phyloP scores from a whole-genome alignment of 53 echinoderm and acorn worm genomes.

The Mesocentrotus franciscanus region DNA sequence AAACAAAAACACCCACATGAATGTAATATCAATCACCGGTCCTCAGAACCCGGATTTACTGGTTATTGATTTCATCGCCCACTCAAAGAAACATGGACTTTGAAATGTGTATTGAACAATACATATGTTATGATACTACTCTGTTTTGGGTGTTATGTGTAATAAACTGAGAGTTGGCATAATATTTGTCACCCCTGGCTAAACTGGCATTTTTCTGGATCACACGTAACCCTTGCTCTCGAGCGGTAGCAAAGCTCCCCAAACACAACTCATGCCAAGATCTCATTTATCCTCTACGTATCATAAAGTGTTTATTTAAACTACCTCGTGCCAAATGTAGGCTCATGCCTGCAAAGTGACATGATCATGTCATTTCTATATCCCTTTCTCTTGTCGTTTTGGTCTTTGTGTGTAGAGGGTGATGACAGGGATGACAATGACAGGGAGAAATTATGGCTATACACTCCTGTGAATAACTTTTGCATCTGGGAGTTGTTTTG shows the following conservation, averaged over 20 bases:
- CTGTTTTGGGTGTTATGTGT: neutral
- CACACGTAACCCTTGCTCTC: neutral
- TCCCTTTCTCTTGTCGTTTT: neutral
- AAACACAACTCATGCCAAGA: conserved; percentile 23
- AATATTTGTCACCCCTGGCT: conserved; percentile 11
- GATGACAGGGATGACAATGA: conserved; percentile 11
- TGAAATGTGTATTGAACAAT: neutral
- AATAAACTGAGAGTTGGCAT: neutral
- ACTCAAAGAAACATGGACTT: neutral
- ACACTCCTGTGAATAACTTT: neutral
- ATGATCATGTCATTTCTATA: conserved; percentile 2
- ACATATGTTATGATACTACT: neutral
- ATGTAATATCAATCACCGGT: neutral
- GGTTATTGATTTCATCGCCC: neutral
- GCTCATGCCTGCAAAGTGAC: neutral
- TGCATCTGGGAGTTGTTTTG: neutral
- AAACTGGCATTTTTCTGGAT: conserved; percentile 43
- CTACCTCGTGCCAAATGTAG: conserved; percentile 5
- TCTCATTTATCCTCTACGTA: neutral
- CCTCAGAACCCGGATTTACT: neutral
- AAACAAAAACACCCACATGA: neutral
- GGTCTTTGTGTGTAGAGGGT: neutral
- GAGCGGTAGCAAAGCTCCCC: neutral
- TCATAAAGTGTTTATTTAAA: conserved; percentile 13
- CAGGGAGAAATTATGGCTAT: neutral